Evolutionary conservation across 2,113 vertebrate genomes (phyloP).

Genomic region (Gasterosteus nipponicus): DNA sequence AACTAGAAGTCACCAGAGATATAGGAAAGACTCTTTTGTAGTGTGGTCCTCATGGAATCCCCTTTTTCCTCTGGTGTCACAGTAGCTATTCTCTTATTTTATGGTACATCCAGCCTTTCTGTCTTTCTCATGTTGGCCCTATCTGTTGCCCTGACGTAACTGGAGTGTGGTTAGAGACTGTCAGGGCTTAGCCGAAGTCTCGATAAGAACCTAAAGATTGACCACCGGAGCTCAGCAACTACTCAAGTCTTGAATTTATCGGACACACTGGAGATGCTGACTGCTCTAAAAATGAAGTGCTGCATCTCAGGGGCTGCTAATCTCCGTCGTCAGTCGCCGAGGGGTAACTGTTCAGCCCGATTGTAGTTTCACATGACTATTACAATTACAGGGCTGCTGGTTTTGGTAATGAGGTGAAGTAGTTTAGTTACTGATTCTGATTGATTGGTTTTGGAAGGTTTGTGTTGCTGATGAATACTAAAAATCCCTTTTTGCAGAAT

Average conservation of each 20-base stretch:
- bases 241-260: constrained; percentile 54
- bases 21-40: neutral
- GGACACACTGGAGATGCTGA: constrained; percentile 32
- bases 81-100: constrained; percentile 22
- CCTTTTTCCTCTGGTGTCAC: neutral
- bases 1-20: neutral
- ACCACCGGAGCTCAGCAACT: constrained; percentile 60
- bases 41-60: neutral
- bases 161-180: constrained; percentile 46
- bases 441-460: constrained; percentile 15
- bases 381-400: constrained; percentile 2
- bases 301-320: constrained; percentile 35
- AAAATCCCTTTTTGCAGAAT: constrained; percentile 54
- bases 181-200: constrained; percentile 45
- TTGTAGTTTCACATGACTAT: constrained; percentile 29
- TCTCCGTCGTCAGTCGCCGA: constrained; percentile 37
- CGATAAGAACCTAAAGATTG: constrained; percentile 61
- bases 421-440: too few relatives aligned
- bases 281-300: constrained; percentile 44
- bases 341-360: constrained; percentile 26
- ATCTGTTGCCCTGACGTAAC: constrained; percentile 65
- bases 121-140: constrained; percentile 17
- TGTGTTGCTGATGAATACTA: constrained; percentile 38
- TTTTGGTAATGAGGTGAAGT: constrained; percentile 30
- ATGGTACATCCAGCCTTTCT: constrained; percentile 20